phyloP scores from a whole-genome alignment of 2,113 vertebrate genomes.

The Cyanocitta stelleri region DNA sequence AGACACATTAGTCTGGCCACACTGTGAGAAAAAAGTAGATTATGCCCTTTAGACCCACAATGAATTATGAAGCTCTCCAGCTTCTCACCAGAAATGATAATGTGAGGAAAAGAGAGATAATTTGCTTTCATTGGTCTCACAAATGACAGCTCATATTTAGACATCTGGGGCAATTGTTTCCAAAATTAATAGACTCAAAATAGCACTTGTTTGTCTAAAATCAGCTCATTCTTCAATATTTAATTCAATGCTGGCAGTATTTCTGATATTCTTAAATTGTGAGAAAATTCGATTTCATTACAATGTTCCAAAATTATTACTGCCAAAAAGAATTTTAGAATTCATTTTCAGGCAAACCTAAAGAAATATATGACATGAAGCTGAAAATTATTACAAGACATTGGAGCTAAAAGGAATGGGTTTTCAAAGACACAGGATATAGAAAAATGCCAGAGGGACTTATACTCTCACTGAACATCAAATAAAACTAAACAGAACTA shows the following conservation, averaged over 20 bases:
- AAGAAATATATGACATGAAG: not conserved
- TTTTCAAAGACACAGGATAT: not conserved
- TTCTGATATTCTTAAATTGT: not conserved
- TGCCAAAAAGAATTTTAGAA: not conserved
- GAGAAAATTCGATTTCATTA: not conserved
- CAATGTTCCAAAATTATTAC: not conserved
- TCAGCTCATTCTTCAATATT: not conserved
- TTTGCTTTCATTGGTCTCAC: not conserved
- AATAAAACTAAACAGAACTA: not conserved
- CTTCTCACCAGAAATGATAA: not conserved
- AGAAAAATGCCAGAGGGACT: not conserved
- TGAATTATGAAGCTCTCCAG: not conserved
- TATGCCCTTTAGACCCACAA: not conserved
- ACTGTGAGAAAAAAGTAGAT: not conserved
- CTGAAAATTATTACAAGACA: not conserved
- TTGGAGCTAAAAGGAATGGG: not conserved
- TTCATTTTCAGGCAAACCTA: not conserved
- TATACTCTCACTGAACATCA: not conserved
- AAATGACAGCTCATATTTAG: conserved; percentile 19
- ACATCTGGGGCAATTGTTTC: conserved; percentile 41
- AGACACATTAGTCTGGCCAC: not conserved
- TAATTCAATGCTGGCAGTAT: not conserved
- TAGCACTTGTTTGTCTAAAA: conserved; percentile 13
- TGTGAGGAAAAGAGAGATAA: not conserved
- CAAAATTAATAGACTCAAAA: conserved; percentile 1